phyloP scores from a whole-genome alignment of 2,888 invertebrate genomes.

The Eledone cirrhosa region DNA sequence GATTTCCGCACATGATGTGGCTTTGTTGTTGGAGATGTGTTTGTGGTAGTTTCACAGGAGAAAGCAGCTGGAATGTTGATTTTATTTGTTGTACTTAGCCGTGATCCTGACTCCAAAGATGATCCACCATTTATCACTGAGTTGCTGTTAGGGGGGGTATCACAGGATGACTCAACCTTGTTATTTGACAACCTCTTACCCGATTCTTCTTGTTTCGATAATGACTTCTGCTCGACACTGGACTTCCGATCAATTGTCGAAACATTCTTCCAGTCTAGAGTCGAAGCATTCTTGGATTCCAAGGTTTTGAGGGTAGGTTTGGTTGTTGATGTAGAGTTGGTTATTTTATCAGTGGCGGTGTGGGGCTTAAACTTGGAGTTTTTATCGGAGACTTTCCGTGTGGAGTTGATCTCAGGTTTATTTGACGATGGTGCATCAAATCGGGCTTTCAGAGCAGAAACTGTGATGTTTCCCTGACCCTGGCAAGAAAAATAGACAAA shows the following conservation, averaged over 20 bases:
- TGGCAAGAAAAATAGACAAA: not conserved
- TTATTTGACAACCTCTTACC: not conserved
- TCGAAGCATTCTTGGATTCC: no score
- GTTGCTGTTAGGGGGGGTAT: not conserved
- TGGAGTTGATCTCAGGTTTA: not conserved
- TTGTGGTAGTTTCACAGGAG: not conserved
- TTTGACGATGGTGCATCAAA: constrained; percentile 9
- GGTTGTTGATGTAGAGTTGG: not conserved
- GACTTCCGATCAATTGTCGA: constrained; percentile 2
- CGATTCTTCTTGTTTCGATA: not conserved
- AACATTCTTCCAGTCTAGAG: not conserved
- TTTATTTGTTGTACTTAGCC: constrained; percentile 15
- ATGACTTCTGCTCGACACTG: no score
- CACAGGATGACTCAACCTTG: not conserved
- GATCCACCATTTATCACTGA: not conserved
- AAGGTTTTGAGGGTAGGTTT: not conserved
- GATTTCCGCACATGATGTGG: not conserved
- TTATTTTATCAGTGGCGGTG: constrained; percentile 1
- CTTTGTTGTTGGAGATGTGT: not conserved
- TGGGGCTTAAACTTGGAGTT: constrained; percentile 10
- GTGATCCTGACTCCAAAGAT: not conserved
- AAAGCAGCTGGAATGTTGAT: constrained; percentile 19
- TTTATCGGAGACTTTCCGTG: not conserved
- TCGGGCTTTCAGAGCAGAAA: constrained; percentile 8
- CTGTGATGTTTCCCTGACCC: constrained; percentile 18